These are phyloP conservation scores for Salvelinus sp. DNA, from an alignment of 2,113 vertebrate species.

Conservation along the genomic window DNA sequence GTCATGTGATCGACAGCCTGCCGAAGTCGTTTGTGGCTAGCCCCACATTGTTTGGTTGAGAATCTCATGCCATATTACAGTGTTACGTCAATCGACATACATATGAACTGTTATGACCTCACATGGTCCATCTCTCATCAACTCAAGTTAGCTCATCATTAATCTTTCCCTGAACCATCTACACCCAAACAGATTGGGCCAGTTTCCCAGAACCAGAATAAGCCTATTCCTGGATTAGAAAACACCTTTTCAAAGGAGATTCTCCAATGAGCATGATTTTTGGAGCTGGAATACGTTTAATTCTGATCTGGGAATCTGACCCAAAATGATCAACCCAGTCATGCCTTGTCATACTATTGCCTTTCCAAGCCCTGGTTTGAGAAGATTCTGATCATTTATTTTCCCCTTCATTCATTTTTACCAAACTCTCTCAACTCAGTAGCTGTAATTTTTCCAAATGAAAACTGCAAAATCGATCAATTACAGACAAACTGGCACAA, in stretches of 20 bases:
- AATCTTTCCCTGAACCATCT: background rate
- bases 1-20: background rate
- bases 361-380: conserved; percentile 23
- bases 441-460: conserved; percentile 37
- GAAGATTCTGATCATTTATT: conserved; percentile 43
- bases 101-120: background rate
- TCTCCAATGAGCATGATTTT: no score
- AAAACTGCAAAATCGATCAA: conserved; percentile 53
- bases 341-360: conserved; percentile 39
- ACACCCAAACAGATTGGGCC: background rate
- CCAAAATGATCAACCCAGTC: conserved; percentile 4
- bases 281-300: no score
- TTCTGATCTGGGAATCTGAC: no score
- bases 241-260: no score
- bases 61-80: conserved; percentile 18
- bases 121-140: background rate
- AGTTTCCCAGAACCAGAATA: background rate
- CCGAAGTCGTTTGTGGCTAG: background rate
- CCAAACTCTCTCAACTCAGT: conserved; percentile 35
- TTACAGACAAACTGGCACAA: conserved; percentile 52
- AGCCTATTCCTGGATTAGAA: no score
- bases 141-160: background rate
- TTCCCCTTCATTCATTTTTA: conserved; percentile 36
- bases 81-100: background rate
- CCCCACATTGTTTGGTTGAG: conserved; percentile 12